These are phyloP conservation scores for Lipophrys pholis DNA, from an alignment of 2,113 vertebrate species.

Conservation along the genomic window DNA sequence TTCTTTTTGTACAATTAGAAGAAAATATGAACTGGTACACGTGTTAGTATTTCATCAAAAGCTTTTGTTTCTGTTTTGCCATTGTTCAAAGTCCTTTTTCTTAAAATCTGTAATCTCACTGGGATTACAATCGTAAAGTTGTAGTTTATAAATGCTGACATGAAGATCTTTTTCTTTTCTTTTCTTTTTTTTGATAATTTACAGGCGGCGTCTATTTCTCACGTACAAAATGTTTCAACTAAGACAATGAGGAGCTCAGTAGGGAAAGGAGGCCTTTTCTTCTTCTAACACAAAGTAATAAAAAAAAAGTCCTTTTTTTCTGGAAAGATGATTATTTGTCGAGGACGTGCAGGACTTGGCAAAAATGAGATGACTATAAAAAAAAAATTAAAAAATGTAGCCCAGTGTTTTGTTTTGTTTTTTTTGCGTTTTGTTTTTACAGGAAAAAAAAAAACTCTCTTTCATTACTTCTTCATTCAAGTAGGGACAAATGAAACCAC, in stretches of 20 bases:
- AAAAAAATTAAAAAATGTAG: slow-evolving; percentile 71
- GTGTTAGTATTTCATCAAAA: slow-evolving; percentile 38
- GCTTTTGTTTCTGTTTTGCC: slow-evolving; percentile 25
- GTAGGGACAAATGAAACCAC: slow-evolving; percentile 68
- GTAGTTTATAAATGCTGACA: slow-evolving; percentile 46
- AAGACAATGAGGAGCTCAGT: slow-evolving; percentile 33
- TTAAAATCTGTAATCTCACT: slow-evolving; percentile 25
- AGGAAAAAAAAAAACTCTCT: slow-evolving; percentile 45
- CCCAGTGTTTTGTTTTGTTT: slow-evolving; percentile 61
- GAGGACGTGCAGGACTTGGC: slow-evolving; percentile 58
- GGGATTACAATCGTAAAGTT: slow-evolving; percentile 40
- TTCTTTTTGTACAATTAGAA: slow-evolving; percentile 42
- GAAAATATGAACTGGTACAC: slow-evolving; percentile 49
- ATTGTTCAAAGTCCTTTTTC: slow-evolving; percentile 31
- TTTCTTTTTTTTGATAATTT: slow-evolving; percentile 12
- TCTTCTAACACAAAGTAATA: slow-evolving; percentile 39
- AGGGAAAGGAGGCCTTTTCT: slow-evolving; percentile 34
- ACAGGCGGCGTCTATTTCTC: slow-evolving; percentile 45
- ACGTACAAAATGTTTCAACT: slow-evolving; percentile 22
- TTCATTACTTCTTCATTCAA: slow-evolving; percentile 60
- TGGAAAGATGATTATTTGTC: slow-evolving; percentile 41
- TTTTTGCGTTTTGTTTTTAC: slow-evolving; percentile 27
- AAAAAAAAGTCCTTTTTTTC: slow-evolving; percentile 22
- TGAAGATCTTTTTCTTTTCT: slow-evolving; percentile 20
- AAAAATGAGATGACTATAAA: slow-evolving; percentile 44